Conservation (phyloP, 1,140 invertebrate species). For the Drosophila varians region DNA sequence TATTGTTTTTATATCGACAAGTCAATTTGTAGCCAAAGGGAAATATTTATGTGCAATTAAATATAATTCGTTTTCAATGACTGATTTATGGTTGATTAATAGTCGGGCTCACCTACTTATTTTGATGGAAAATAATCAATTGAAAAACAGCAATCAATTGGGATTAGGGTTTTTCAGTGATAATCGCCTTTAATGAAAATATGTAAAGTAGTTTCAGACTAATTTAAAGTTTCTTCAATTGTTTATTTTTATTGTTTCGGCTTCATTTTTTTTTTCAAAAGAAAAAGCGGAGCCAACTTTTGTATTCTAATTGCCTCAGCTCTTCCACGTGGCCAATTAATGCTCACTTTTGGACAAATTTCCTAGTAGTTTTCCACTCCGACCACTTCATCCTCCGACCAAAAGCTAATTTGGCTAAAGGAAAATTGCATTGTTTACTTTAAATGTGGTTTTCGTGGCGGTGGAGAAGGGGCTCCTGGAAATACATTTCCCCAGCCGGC, state of each 20-base stretch:
- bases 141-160: constrained; percentile 16
- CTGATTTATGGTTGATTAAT: constrained; percentile 56
- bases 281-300: background rate
- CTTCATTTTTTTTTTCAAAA: background rate
- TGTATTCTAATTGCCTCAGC: background rate
- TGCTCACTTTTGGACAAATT: constrained; percentile 56
- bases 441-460: constrained; percentile 22
- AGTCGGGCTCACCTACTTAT: constrained; percentile 35
- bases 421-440: constrained; percentile 71
- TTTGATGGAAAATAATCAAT: constrained; percentile 11
- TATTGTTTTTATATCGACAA: constrained; percentile 33
- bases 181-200: background rate
- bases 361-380: constrained; percentile 26
- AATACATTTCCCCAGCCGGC: constrained; percentile 59
- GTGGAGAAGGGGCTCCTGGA: background rate
- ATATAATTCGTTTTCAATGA: constrained; percentile 61
- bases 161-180: background rate
- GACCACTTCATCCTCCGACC: background rate
- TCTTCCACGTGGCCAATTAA: constrained; percentile 59
- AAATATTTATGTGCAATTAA: constrained; percentile 48
- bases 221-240: background rate
- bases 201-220: background rate
- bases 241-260: background rate
- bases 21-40: constrained; percentile 29
- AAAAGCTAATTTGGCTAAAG: constrained; percentile 66